These are phyloP conservation scores for Drosophila tani DNA, from an alignment of 1,140 invertebrate species.

Conservation along the genomic window DNA sequence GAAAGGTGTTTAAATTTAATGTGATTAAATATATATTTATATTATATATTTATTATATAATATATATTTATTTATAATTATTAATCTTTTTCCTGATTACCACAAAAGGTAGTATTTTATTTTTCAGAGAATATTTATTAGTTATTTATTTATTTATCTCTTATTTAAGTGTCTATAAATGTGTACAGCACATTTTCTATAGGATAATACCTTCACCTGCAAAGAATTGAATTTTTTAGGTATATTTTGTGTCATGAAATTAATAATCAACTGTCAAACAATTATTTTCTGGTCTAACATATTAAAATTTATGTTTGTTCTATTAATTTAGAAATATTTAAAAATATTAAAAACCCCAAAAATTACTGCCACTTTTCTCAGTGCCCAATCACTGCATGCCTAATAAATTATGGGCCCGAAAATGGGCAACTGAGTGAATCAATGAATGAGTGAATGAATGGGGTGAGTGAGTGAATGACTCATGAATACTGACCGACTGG, in stretches of 20 bases:
- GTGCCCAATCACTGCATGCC: constrained; percentile 27
- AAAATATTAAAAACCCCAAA: too few species aligned
- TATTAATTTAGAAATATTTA: too few species aligned
- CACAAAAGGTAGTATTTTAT: too few species aligned
- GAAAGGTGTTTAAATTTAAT: neutral
- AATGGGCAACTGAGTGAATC: constrained; percentile 17
- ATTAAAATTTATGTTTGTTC: neutral
- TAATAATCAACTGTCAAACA: neutral
- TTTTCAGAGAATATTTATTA: neutral
- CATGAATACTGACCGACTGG: constrained; percentile 17
- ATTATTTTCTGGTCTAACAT: neutral
- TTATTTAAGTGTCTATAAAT: too few species aligned
- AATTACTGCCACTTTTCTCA: neutral
- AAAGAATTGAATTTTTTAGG: too few species aligned
- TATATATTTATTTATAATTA: too few species aligned
- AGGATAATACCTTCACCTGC: too few species aligned
- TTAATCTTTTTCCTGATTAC: neutral
- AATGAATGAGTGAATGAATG: neutral
- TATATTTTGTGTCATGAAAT: neutral
- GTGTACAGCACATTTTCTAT: too few species aligned
- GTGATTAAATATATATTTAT: neutral
- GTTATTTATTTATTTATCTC: too few species aligned
- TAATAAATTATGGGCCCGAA: constrained; percentile 21
- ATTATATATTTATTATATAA: too few species aligned
- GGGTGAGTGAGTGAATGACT: constrained; percentile 10